These are phyloP conservation scores for Nibea coibor DNA, from an alignment of 2,113 vertebrate genomes.

Conservation along the genomic window DNA sequence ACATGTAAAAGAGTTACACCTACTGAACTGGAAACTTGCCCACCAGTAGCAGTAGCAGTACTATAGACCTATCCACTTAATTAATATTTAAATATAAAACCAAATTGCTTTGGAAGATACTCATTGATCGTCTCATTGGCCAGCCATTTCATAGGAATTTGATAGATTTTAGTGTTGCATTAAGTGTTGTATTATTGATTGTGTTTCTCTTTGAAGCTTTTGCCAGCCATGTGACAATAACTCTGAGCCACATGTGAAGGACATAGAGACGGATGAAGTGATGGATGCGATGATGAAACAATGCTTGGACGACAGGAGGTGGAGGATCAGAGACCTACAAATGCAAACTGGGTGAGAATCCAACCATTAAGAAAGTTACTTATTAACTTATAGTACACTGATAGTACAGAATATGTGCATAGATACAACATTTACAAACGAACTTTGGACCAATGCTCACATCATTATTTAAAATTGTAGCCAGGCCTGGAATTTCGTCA, in stretches of 20 bases:
- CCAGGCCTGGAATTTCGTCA: too few relatives aligned
- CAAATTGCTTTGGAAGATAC: not conserved
- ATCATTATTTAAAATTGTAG: too few relatives aligned
- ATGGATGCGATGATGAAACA: not conserved
- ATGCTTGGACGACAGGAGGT: not conserved
- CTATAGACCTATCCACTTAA: not conserved
- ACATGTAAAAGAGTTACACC: not conserved
- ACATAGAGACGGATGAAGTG: not conserved
- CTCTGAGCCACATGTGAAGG: not conserved
- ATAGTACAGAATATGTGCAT: too few relatives aligned
- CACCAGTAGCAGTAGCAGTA: not conserved
- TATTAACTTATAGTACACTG: too few relatives aligned
- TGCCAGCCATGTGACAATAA: not conserved
- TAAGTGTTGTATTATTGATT: not conserved
- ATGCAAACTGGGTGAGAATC: slow-evolving; percentile 35
- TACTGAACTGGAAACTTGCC: not conserved
- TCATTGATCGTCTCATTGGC: not conserved
- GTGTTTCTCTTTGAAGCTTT: not conserved
- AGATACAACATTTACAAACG: too few relatives aligned
- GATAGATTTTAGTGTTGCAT: not conserved
- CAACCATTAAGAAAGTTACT: too few relatives aligned
- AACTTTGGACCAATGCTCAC: too few relatives aligned
- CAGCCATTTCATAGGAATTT: not conserved
- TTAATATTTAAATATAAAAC: too few relatives aligned
- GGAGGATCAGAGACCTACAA: slow-evolving; percentile 30